Evolutionary conservation across 1,140 invertebrate genomes (phyloP).

Genomic region (Platorchestia sp.): DNA sequence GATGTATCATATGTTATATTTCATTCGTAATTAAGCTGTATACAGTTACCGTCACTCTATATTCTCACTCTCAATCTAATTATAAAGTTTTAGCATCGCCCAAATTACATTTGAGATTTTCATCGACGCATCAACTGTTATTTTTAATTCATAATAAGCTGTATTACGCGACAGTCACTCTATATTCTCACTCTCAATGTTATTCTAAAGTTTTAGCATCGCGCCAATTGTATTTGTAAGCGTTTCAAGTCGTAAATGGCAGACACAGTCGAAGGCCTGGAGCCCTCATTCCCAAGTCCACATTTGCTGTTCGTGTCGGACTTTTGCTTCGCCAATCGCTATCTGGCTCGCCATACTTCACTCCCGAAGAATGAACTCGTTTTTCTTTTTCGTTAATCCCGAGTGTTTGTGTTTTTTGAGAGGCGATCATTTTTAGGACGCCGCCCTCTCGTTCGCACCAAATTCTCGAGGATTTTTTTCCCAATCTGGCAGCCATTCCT

Average conservation of each 20-base stretch:
- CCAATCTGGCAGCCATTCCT: slow-evolving; percentile 32
- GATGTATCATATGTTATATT: background rate
- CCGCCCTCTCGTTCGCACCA: slow-evolving; percentile 49
- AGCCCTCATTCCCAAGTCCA: background rate
- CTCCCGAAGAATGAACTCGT: slow-evolving; percentile 22
- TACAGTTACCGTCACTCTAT: background rate
- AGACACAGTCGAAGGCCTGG: background rate
- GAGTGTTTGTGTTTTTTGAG: slow-evolving; percentile 50
- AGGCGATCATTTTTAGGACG: background rate
- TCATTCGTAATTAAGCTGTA: background rate
- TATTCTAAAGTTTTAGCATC: background rate
- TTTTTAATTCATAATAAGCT: background rate
- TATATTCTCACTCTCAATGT: background rate
- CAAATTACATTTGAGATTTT: background rate
- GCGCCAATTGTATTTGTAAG: background rate
- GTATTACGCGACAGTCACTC: background rate
- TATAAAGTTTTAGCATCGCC: background rate
- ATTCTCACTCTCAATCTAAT: background rate
- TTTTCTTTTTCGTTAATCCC: slow-evolving; percentile 43
- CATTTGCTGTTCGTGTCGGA: background rate
- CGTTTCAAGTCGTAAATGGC: background rate
- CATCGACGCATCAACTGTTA: background rate
- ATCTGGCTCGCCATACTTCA: slow-evolving; percentile 12
- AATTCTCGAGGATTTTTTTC: slow-evolving; percentile 3
- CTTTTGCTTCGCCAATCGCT: background rate